These are phyloP conservation scores for Lepus europaeus DNA, from an alignment of 2,113 vertebrate species.

Conservation along the genomic window DNA sequence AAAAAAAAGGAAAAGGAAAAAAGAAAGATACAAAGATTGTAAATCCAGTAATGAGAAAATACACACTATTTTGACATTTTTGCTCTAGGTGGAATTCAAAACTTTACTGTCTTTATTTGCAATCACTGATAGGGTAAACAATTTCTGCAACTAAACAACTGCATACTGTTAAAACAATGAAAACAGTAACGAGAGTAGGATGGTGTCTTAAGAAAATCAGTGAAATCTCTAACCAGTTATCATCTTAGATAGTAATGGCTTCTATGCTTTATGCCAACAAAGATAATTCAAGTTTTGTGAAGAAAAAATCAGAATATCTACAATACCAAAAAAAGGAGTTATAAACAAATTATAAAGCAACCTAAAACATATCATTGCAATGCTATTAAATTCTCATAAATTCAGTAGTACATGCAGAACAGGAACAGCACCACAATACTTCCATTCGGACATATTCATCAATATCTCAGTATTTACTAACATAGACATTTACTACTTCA, in stretches of 20 bases:
- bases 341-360: slow-evolving; percentile 27
- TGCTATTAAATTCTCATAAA: not conserved
- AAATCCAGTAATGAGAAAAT: slow-evolving; percentile 84
- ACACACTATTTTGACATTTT: slow-evolving; percentile 74
- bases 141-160: slow-evolving; percentile 78
- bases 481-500: not conserved
- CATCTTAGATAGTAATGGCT: not conserved
- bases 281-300: slow-evolving; percentile 35
- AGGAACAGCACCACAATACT: not conserved
- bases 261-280: not conserved
- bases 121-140: slow-evolving; percentile 71
- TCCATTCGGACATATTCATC: not conserved
- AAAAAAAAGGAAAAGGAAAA: slow-evolving; percentile 64
- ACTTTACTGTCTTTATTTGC: slow-evolving; percentile 74
- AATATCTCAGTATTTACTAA: not conserved
- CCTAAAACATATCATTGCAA: not conserved
- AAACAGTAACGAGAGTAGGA: slow-evolving; percentile 26
- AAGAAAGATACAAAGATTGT: slow-evolving; percentile 82
- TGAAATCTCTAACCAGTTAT: slow-evolving; percentile 80
- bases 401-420: not conserved
- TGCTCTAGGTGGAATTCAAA: slow-evolving; percentile 70
- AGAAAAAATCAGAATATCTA: not conserved
- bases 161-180: slow-evolving; percentile 53
- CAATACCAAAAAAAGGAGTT: not conserved
- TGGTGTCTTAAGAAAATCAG: slow-evolving; percentile 76